Conservation (phyloP, 1,140 invertebrate genomes). For the Pogonomyrmex barbatus region DNA sequence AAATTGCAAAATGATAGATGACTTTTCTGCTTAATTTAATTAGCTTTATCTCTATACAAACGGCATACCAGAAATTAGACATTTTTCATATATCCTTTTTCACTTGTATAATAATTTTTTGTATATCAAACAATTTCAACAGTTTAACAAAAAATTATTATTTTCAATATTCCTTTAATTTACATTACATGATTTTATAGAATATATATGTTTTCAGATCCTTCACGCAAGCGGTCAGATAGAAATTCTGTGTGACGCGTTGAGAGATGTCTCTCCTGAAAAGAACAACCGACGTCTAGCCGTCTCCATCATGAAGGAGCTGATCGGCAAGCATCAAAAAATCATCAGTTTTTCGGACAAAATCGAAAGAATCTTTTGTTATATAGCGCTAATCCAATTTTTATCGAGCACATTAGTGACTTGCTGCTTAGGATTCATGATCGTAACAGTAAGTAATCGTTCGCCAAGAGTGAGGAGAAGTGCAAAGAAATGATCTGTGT, state of each 20-base stretch:
- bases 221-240: conserved; percentile 64
- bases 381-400: conserved; percentile 63
- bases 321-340: conserved; percentile 51
- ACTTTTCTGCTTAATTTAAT: too few relatives aligned
- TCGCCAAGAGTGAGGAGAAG: not conserved
- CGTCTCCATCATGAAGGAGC: not conserved
- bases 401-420: conserved; percentile 59
- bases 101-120: not conserved
- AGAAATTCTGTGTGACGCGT: conserved; percentile 54
- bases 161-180: not conserved
- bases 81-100: too few relatives aligned
- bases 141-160: not conserved
- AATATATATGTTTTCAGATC: conserved; percentile 48
- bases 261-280: not conserved
- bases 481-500: not conserved
- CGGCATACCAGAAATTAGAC: too few relatives aligned
- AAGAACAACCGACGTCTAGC: not conserved
- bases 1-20: too few relatives aligned
- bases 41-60: too few relatives aligned
- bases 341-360: conserved; percentile 56
- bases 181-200: not conserved
- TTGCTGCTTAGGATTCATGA: conserved; percentile 60
- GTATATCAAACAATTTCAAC: not conserved
- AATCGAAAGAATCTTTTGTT: conserved; percentile 63
- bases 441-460: conserved; percentile 58